Percentiles rank a stretch among this genome's conserved stretches.
These are phyloP conservation scores for Beroe ovata DNA, from an alignment of 37 sponge, comb jelly and placozoan species.

Conservation along the genomic window DNA sequence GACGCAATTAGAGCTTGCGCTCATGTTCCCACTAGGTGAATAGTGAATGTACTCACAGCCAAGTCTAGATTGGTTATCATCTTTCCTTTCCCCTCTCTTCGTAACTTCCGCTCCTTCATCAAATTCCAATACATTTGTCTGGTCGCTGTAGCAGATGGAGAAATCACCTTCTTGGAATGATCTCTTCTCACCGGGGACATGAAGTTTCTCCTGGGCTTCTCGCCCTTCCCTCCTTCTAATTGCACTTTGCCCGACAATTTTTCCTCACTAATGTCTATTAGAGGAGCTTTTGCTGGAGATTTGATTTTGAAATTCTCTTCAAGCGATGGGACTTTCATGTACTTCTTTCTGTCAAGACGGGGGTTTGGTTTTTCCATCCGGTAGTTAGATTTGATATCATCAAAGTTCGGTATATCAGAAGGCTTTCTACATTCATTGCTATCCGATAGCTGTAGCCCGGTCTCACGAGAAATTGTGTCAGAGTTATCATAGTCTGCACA, in stretches of 20 bases:
- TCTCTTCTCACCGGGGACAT: neutral
- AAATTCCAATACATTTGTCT: constrained; percentile 28
- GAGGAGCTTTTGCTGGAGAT: neutral
- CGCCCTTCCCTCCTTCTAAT: neutral
- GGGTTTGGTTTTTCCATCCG: constrained; percentile 42
- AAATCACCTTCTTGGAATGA: neutral
- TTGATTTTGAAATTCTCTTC: constrained; percentile 49
- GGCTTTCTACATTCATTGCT: neutral
- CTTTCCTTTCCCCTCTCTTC: neutral
- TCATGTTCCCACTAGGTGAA: too few relatives aligned
- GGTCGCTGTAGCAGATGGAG: neutral
- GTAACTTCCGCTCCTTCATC: constrained; percentile 51
- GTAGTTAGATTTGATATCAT: constrained; percentile 29
- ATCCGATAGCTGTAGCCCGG: neutral
- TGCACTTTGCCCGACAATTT: constrained; percentile 23
- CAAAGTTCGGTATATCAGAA: neutral
- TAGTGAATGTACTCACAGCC: constrained; percentile 44
- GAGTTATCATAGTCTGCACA: neutral
- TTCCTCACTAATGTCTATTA: constrained; percentile 6
- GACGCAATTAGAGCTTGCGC: too few relatives aligned
- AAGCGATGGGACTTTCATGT: constrained; percentile 43
- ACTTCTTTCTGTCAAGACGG: neutral
- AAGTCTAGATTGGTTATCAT: constrained; percentile 52
- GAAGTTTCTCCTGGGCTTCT: neutral
- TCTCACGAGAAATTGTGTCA: neutral